A percentile compares a stretch with the other conserved stretches of the same genome.
Evolutionary conservation across 2,888 invertebrate species (phyloP).

Genomic region (Marasmarcha lunaedactyla): DNA sequence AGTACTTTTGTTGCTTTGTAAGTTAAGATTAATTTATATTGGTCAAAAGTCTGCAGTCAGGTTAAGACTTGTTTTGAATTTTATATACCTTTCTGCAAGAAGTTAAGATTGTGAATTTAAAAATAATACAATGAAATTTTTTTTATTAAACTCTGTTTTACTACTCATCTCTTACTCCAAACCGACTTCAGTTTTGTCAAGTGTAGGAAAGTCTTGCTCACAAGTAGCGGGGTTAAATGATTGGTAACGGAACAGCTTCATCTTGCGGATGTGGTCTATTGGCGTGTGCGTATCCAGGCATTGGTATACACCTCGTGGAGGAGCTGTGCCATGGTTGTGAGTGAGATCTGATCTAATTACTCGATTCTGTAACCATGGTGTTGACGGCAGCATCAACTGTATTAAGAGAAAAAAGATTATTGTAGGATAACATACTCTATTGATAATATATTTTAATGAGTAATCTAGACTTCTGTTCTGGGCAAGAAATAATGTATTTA

Average conservation of each 20-base stretch:
- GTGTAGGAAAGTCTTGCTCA: slow-evolving; percentile 30
- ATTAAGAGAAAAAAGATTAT: slow-evolving; percentile 14
- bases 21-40: no score
- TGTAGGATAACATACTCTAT: no score
- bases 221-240: slow-evolving; percentile 53
- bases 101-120: no score
- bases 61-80: no score
- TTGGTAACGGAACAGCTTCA: slow-evolving; percentile 43
- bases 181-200: no score
- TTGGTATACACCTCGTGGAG: slow-evolving; percentile 52
- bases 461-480: background rate
- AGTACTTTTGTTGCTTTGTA: no score
- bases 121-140: no score
- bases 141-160: no score
- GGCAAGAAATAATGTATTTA: background rate
- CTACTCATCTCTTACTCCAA: no score
- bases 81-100: no score
- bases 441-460: background rate
- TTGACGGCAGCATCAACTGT: slow-evolving; percentile 46
- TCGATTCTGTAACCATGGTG: slow-evolving; percentile 48
- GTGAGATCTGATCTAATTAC: slow-evolving; percentile 57
- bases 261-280: slow-evolving; percentile 47
- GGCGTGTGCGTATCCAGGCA: slow-evolving; percentile 59
- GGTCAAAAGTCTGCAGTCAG: no score
- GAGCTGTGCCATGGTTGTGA: slow-evolving; percentile 53